phyloP scores from a whole-genome alignment of 1,140 invertebrate species.

The Monochamus saltuarius region DNA sequence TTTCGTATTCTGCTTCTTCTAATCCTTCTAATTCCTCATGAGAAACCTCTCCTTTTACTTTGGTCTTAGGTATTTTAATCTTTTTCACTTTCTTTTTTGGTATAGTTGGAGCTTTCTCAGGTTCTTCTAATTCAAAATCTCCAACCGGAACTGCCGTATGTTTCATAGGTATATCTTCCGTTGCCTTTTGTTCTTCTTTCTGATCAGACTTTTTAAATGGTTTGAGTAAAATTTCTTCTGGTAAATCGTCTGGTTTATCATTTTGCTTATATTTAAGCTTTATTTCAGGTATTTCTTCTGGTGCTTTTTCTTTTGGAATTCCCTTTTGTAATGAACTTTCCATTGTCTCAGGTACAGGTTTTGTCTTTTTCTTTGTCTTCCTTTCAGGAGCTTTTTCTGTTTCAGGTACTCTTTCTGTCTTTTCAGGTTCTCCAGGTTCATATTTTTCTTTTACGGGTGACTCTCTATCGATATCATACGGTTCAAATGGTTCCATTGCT shows the following conservation, averaged over 20 bases:
- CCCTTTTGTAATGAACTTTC: slow-evolving; percentile 38
- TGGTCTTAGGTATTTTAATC: neutral
- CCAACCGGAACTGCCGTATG: slow-evolving; percentile 21
- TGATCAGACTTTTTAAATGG: slow-evolving; percentile 53
- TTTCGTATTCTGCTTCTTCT: slow-evolving; percentile 46
- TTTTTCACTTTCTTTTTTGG: neutral
- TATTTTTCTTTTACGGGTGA: slow-evolving; percentile 22
- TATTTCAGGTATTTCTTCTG: slow-evolving; percentile 42
- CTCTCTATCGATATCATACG: neutral
- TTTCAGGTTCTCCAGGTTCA: slow-evolving; percentile 23
- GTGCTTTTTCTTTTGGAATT: slow-evolving; percentile 33
- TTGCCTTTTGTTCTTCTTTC: slow-evolving; percentile 35
- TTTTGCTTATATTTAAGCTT: slow-evolving; percentile 57
- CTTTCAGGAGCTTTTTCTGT: slow-evolving; percentile 39
- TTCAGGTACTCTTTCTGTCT: slow-evolving; percentile 26
- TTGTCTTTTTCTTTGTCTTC: slow-evolving; percentile 36
- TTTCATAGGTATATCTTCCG: slow-evolving; percentile 24
- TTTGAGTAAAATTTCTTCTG: slow-evolving; percentile 56
- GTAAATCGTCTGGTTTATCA: slow-evolving; percentile 56
- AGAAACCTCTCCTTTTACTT: slow-evolving; percentile 47
- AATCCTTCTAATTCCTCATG: slow-evolving; percentile 49
- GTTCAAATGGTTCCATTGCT: too few relatives aligned
- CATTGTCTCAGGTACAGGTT: slow-evolving; percentile 38
- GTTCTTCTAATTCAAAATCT: slow-evolving; percentile 15
- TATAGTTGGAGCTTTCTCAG: neutral